Conservation (phyloP, 1,140 invertebrate species). For the Zeugodacus cucurbitae region DNA sequence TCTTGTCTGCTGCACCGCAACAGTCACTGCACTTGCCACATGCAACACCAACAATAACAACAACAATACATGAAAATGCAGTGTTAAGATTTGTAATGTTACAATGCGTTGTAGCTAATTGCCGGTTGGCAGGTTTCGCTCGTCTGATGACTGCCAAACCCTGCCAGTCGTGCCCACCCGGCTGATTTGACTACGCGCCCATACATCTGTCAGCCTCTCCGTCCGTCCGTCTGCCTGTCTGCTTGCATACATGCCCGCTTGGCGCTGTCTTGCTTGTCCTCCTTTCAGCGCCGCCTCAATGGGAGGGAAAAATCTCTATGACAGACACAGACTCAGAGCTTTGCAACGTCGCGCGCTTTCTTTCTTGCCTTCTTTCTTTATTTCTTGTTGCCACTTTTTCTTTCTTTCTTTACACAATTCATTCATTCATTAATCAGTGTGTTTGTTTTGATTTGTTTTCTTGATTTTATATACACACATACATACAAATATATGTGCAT, state of each 20-base stretch:
- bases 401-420: not conserved
- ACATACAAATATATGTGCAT: not conserved
- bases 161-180: not conserved
- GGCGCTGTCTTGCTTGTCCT: not conserved
- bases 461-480: not conserved
- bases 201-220: too few species aligned
- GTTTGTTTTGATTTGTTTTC: not conserved
- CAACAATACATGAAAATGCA: not conserved
- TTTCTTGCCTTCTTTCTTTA: not conserved
- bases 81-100: not conserved
- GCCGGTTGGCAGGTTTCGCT: constrained; percentile 30
- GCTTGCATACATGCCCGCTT: not conserved
- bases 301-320: not conserved
- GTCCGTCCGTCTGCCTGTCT: not conserved
- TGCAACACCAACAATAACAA: not conserved
- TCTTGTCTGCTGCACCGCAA: not conserved
- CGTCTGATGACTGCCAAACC: constrained; percentile 16
- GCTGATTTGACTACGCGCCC: not conserved
- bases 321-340: not conserved
- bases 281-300: not conserved
- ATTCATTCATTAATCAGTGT: constrained; percentile 29
- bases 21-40: constrained; percentile 32
- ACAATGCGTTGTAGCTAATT: constrained; percentile 19
- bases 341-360: not conserved
- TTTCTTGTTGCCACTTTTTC: not conserved